A percentile compares a stretch with the other conserved stretches of the same genome.
These are phyloP conservation scores for Alces alces DNA, from an alignment of 2,113 vertebrate genomes.

Conservation along the genomic window DNA sequence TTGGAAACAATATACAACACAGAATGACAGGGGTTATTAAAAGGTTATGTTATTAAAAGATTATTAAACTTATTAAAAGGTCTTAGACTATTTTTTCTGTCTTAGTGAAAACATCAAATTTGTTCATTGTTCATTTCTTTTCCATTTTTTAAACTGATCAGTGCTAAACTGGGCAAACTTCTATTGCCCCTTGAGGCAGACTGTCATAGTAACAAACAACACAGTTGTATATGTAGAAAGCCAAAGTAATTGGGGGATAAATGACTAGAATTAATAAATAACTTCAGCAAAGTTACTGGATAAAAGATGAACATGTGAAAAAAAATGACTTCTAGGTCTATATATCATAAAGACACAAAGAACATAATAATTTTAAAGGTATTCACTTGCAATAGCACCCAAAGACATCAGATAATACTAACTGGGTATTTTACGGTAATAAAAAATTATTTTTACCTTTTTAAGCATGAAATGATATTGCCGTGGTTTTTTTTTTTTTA, in stretches of 20 bases:
- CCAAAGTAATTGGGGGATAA: neutral
- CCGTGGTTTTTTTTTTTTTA: neutral
- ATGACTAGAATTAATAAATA: slow-evolving; percentile 5
- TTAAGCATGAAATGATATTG: neutral
- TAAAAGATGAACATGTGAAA: neutral
- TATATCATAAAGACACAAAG: neutral
- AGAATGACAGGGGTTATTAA: neutral
- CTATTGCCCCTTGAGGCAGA: neutral
- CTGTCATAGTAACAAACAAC: neutral
- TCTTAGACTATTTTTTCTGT: neutral
- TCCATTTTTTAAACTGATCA: neutral
- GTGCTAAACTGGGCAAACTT: neutral
- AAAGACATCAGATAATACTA: neutral
- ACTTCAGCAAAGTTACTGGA: neutral
- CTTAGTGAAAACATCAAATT: neutral
- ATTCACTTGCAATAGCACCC: neutral
- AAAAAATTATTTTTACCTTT: neutral
- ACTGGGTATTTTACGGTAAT: neutral
- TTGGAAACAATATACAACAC: neutral
- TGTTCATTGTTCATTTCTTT: neutral
- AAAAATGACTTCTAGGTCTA: neutral
- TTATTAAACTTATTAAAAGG: neutral
- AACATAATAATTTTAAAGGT: neutral
- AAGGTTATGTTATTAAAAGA: neutral
- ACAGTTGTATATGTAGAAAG: neutral